phyloP scores from a whole-genome alignment of 2,888 invertebrate species.

The Scaptomyza reducta region DNA sequence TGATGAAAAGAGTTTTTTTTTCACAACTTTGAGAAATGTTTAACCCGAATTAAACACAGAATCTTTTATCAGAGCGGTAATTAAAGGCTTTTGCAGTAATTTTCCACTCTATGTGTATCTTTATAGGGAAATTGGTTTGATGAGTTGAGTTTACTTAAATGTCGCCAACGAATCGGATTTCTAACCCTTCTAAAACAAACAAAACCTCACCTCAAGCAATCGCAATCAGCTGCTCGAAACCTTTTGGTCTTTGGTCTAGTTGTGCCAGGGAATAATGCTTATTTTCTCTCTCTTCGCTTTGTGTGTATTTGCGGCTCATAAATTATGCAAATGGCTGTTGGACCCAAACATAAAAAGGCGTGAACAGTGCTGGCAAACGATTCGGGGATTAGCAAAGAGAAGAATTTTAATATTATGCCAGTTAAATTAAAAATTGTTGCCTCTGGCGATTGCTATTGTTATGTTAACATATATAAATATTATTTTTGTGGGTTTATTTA shows the following conservation, averaged over 20 bases:
- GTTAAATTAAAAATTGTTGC: constrained; percentile 10
- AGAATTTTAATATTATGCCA: background rate
- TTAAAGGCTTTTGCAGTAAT: too few species aligned
- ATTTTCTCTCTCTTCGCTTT: constrained; percentile 4
- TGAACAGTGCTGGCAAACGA: constrained; percentile 11
- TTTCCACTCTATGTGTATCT: background rate
- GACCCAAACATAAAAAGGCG: background rate
- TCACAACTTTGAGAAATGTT: constrained; percentile 1
- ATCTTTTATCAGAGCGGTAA: too few species aligned
- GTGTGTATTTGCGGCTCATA: constrained; percentile 28
- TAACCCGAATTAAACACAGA: constrained; percentile 9
- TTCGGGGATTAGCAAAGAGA: constrained; percentile 21
- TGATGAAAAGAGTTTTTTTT: constrained; percentile 1
- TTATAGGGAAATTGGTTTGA: too few species aligned
- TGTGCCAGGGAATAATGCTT: background rate
- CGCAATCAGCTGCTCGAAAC: constrained; percentile 29
- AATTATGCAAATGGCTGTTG: constrained; percentile 56
- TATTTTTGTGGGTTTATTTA: constrained; percentile 20
- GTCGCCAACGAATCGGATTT: too few species aligned
- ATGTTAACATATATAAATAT: constrained; percentile 21
- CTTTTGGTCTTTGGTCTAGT: background rate
- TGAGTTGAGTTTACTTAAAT: background rate
- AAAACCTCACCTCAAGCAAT: too few species aligned
- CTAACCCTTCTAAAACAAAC: too few species aligned
- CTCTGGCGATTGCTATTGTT: constrained; percentile 25